Evolutionary conservation across 2,113 vertebrate genomes (phyloP).

Genomic region (Melospiza melodia): DNA sequence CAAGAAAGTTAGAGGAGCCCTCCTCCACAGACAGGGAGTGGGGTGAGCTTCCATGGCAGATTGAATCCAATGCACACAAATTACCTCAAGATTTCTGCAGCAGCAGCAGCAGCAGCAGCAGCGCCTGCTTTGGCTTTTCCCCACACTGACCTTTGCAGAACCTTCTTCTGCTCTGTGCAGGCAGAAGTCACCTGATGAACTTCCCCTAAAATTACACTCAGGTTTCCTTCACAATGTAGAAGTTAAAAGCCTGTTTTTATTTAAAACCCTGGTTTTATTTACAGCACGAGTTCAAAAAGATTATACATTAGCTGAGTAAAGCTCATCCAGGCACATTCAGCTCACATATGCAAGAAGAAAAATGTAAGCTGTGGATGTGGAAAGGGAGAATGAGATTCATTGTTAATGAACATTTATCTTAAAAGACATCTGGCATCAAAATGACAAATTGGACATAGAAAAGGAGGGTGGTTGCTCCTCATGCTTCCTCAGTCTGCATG

Average conservation of each 20-base stretch:
- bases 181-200: not conserved
- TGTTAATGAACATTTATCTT: not conserved
- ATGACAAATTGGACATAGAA: not conserved
- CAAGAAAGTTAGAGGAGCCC: not conserved
- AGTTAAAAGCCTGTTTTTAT: not conserved
- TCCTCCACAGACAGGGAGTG: not conserved
- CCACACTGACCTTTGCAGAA: not conserved
- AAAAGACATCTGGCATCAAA: not conserved
- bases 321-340: not conserved
- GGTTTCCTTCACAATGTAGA: not conserved
- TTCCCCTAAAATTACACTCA: not conserved
- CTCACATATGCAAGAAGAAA: not conserved
- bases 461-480: not conserved
- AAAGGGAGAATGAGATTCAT: not conserved
- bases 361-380: not conserved
- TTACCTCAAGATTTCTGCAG: not conserved
- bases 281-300: not conserved
- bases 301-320: not conserved
- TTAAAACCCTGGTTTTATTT: not conserved
- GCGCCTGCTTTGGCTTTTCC: not conserved
- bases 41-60: not conserved
- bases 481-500: not conserved
- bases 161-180: not conserved
- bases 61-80: accelerated
- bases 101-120: not conserved